Base-by-base conservation (phyloP, 64 coral and sea anemone genomes). In the Stichodactyla helianthus region DNA sequence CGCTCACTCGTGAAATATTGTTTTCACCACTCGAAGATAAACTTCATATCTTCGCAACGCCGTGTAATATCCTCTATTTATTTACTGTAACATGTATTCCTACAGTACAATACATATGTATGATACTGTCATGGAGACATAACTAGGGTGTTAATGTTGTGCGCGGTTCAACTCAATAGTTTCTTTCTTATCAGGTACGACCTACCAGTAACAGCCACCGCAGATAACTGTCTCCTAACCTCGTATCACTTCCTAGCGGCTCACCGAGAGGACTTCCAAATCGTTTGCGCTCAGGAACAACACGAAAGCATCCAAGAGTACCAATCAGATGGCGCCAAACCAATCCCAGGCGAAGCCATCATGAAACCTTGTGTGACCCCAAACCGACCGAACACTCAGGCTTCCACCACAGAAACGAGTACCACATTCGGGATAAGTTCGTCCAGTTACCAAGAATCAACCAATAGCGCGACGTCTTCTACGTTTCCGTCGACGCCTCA, bases 391-490 rank as follows among this genome's bases (percentile, higher is more conserved):
- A 59, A 85, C 6, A 98, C 95, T 10, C 22, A 89, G 51, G 87
- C 84, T 18, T 95, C 94, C 7, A 95, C 94, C 9, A 95, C 89
- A 31, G 97, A 90, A 13, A 99, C 97, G 0, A 99, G 97, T 54
- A 99, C 97, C 2, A 95, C 88, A 31, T 99, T 99, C 58, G 93
- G 93, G 44, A 89, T 95, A 4, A 95, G 93, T 25, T 89, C 87
- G 7, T 99, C 97, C n/a, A 95, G 90, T 19, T 99, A 95, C 79
- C 93, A 89, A 54, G 97, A 99, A 62, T 95, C 97, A 0, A 99
- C 90, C 80, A 90, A 89, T 26, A 89, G 89, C n/a, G 93, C 88
- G n/a, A 92, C 93, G 55, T 90, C 93, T 26, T 94, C 97, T 20
- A 94, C 93, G 1, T 92, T 83, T 54, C 90, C 71, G 10, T 95